Evolutionary conservation across 2,113 vertebrate species (phyloP).

Genomic region (Ia io): DNA sequence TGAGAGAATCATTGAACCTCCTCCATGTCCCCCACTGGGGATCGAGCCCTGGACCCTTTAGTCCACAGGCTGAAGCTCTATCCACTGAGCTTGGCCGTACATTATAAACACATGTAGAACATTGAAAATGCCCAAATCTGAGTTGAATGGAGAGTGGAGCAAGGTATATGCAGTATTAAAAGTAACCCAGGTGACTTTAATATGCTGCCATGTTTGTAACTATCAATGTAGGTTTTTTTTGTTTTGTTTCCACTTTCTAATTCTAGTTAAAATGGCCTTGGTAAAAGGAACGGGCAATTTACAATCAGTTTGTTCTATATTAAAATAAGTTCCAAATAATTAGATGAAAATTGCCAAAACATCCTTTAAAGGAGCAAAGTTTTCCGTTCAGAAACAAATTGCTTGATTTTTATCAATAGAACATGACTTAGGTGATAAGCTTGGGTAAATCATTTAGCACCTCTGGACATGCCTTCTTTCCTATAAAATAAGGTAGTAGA

Average conservation of each 20-base stretch:
- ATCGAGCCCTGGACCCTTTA: no score
- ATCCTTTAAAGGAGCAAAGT: not conserved
- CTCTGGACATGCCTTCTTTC: not conserved
- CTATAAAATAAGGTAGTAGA: not conserved
- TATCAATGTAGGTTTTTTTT: not conserved
- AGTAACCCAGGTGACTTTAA: not conserved
- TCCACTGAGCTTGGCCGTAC: not conserved
- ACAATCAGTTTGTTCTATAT: not conserved
- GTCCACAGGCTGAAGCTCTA: no score
- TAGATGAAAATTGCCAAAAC: not conserved
- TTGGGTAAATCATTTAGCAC: not conserved
- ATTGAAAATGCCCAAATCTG: not conserved
- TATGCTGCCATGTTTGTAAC: not conserved
- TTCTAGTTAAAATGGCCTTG: constrained; percentile 8
- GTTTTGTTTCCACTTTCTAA: not conserved
- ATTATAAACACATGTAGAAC: constrained; percentile 2
- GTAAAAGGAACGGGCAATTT: constrained; percentile 8
- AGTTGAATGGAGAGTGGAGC: not conserved
- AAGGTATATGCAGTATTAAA: not conserved
- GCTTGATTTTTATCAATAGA: not conserved
- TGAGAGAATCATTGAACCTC: no score
- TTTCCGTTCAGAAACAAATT: not conserved
- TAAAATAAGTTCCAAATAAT: not conserved
- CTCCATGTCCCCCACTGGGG: no score
- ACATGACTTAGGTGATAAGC: not conserved